These are phyloP conservation scores for Xiphias gladius DNA, from an alignment of 2,113 vertebrate species.

Conservation along the genomic window DNA sequence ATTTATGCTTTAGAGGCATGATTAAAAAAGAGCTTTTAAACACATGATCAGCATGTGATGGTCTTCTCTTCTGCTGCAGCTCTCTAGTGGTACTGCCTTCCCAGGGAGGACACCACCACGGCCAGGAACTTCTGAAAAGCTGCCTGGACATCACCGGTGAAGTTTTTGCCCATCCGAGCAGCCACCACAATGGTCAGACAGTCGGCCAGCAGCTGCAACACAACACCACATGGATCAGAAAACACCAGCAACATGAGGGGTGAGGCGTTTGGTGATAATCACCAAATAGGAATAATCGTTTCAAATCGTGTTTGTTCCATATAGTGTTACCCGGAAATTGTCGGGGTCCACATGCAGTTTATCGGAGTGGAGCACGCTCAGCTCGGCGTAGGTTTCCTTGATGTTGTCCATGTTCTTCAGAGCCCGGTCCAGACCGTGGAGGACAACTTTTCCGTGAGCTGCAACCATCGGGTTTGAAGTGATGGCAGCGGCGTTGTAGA, in stretches of 20 bases:
- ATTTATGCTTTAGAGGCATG: not conserved
- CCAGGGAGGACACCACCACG: conserved; percentile 85
- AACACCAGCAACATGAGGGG: not conserved
- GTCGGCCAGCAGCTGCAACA: conserved; percentile 87
- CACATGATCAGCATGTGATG: not conserved
- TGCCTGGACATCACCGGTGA: conserved; percentile 79
- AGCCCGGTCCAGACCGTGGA: conserved; percentile 84
- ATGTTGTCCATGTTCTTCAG: conserved; percentile 85
- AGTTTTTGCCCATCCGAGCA: conserved; percentile 60
- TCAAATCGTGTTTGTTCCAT: not conserved
- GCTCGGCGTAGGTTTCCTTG: conserved; percentile 78
- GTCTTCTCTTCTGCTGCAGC: not conserved
- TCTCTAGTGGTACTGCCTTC: conserved; percentile 85
- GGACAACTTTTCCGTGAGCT: conserved; percentile 76
- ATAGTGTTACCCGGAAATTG: conserved; percentile 69
- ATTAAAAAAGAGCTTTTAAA: not conserved
- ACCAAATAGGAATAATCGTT: not conserved
- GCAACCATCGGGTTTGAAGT: conserved; percentile 79
- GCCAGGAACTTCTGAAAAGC: conserved; percentile 87
- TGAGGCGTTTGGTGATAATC: not conserved
- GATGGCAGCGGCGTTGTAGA: conserved; percentile 84
- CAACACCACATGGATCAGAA: not conserved
- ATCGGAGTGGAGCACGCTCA: conserved; percentile 87
- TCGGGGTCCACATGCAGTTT: conserved; percentile 88
- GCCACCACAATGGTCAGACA: conserved; percentile 85